Conservation (phyloP, 2,888 invertebrate species). For the Masnerella sp. region DNA sequence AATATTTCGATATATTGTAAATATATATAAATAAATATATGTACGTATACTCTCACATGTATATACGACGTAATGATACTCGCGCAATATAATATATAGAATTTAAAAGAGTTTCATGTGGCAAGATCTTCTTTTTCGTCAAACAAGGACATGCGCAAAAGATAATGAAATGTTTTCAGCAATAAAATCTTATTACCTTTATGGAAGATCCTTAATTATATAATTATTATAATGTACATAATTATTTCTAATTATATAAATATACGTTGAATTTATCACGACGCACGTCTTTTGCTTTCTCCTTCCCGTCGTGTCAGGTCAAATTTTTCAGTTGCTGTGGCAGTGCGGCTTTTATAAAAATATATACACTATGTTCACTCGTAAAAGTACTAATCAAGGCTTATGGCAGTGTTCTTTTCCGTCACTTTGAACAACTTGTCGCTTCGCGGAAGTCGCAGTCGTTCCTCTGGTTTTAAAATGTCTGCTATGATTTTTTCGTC, state of each 20-base stretch:
- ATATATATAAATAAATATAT: conserved; percentile 65
- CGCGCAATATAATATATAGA: conserved; percentile 61
- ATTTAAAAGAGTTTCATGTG: conserved; percentile 60
- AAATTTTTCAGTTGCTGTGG: conserved; percentile 5
- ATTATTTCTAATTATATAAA: conserved; percentile 59
- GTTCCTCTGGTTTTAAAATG: conserved; percentile 72
- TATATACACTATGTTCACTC: conserved; percentile 73
- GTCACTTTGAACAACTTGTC: conserved; percentile 73
- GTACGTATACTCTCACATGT: conserved; percentile 52
- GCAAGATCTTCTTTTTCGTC: conserved; percentile 53
- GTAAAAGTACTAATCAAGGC: conserved; percentile 74
- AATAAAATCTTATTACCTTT: conserved; percentile 59
- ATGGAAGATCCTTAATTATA: conserved; percentile 49
- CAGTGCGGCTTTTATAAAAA: conserved; percentile 71
- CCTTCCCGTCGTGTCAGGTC: background rate
- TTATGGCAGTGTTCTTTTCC: conserved; percentile 75
- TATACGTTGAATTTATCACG: conserved; percentile 56
- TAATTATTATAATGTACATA: conserved; percentile 53
- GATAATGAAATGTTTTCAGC: conserved; percentile 55
- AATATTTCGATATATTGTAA: conserved; percentile 75
- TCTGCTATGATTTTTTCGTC: conserved; percentile 76
- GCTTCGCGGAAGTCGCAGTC: conserved; percentile 64
- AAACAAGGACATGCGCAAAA: conserved; percentile 16
- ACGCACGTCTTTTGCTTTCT: conserved; percentile 23
- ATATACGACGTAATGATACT: conserved; percentile 58